Conservation (phyloP, 2,888 invertebrate species). For the Sycophila texana region DNA sequence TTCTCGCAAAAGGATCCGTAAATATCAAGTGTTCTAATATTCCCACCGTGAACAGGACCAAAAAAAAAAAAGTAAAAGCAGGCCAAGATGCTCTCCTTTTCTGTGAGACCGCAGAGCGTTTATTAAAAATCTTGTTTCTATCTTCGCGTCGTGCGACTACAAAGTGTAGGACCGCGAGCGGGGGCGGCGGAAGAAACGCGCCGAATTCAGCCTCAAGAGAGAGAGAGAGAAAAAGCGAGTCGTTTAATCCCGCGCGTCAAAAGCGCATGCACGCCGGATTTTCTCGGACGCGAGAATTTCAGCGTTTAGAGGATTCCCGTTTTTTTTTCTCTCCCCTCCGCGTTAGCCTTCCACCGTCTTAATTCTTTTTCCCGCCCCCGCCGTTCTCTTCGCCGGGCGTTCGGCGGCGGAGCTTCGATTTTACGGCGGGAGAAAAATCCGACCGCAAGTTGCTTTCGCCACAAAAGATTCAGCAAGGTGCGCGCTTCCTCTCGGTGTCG, state of each 20-base stretch:
- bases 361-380: not conserved
- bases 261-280: not conserved
- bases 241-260: slow-evolving; percentile 20
- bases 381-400: not conserved
- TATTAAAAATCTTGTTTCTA: slow-evolving; percentile 40
- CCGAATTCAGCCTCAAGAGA: not conserved
- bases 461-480: slow-evolving; percentile 5
- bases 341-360: not conserved
- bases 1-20: too few species aligned
- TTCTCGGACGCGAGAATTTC: not conserved
- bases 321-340: not conserved
- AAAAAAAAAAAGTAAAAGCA: not conserved
- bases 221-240: not conserved
- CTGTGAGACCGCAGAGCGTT: slow-evolving; percentile 4
- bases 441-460: slow-evolving; percentile 11
- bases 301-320: not conserved
- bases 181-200: not conserved
- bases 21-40: not conserved
- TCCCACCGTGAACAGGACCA: not conserved
- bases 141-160: not conserved
- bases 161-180: not conserved
- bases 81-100: not conserved
- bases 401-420: not conserved
- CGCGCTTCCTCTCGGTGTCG: too few species aligned
- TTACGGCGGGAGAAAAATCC: not conserved